These are phyloP conservation scores for Eublepharis macularius DNA, from an alignment of 2,113 vertebrate species.

Conservation along the genomic window DNA sequence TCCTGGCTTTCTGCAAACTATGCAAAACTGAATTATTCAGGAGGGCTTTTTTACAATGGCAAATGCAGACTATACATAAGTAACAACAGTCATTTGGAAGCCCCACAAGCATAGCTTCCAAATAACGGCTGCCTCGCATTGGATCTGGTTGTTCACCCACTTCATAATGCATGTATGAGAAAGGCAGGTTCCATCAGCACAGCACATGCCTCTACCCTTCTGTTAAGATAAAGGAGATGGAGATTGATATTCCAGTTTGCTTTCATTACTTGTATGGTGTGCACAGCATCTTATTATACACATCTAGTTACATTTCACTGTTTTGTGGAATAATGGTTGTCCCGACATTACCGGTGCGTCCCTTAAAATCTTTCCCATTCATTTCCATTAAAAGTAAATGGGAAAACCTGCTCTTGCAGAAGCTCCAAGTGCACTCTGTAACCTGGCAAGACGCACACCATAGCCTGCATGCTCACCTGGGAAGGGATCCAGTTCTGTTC, in stretches of 20 bases:
- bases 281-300: not conserved
- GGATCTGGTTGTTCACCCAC: not conserved
- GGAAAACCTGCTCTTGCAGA: not conserved
- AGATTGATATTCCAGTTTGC: not conserved
- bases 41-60: no score
- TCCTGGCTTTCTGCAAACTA: no score
- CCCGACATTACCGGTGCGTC: no score
- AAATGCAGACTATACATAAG: no score
- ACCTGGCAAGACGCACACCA: not conserved
- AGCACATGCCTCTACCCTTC: not conserved
- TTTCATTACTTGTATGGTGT: not conserved
- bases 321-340: no score
- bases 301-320: not conserved
- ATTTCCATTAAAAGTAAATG: not conserved
- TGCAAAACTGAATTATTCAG: no score
- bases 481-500: conserved; percentile 33
- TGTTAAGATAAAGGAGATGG: not conserved
- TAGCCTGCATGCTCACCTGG: conserved; percentile 29
- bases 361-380: not conserved
- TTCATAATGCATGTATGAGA: not conserved
- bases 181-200: no score
- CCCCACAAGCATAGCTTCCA: no score
- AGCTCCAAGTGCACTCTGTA: not conserved
- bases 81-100: no score
- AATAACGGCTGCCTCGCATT: not conserved